These are phyloP conservation scores for Macroglossus sobrinus DNA, from an alignment of 2,113 vertebrate genomes.

Conservation along the genomic window DNA sequence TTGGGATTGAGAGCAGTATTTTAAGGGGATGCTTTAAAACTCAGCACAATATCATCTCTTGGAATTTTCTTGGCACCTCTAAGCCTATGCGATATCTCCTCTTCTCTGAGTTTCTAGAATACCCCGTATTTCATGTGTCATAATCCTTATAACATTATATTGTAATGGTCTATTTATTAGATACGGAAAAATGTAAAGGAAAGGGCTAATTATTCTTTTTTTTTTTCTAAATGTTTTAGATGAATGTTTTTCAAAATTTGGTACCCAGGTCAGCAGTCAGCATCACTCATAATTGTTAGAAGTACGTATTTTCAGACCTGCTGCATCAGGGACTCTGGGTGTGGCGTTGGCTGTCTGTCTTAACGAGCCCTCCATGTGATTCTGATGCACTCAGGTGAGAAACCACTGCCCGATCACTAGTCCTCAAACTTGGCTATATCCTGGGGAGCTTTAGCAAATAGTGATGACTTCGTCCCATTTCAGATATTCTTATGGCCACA, in stretches of 20 bases:
- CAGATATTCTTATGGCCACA: neutral
- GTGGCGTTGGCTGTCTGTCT: neutral
- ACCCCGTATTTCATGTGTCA: neutral
- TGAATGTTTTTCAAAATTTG: neutral
- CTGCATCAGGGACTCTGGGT: neutral
- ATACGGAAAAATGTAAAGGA: neutral
- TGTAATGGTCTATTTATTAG: neutral
- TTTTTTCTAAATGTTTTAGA: neutral
- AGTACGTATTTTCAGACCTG: neutral
- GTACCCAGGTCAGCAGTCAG: neutral
- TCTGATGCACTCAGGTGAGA: neutral
- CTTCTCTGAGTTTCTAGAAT: slow-evolving; percentile 1
- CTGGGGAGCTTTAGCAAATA: neutral
- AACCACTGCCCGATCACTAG: neutral
- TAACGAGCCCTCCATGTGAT: neutral
- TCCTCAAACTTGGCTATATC: neutral
- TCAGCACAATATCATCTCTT: neutral
- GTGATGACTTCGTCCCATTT: neutral
- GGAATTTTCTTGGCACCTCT: slow-evolving; percentile 2
- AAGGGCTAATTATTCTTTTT: neutral
- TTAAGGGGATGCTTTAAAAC: neutral
- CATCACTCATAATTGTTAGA: neutral
- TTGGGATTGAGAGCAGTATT: neutral
- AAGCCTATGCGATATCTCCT: neutral
- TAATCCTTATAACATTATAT: neutral